A percentile compares a stretch with the other conserved stretches of the same genome.
Conservation (phyloP, 2,888 invertebrate genomes). For the Ornithoptera priamus region DNA sequence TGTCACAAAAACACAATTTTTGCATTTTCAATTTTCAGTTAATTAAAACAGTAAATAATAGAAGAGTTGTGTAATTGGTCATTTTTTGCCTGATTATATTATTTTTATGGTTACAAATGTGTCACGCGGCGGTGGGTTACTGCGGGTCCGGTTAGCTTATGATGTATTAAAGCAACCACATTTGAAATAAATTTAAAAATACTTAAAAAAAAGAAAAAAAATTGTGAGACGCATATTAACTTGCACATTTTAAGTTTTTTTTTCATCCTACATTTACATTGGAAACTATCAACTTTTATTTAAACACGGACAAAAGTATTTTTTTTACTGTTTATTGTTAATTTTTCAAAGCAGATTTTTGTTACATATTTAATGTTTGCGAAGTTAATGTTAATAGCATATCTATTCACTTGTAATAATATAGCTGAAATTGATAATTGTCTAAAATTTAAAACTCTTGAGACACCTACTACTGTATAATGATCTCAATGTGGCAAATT, state of each 20-base stretch:
- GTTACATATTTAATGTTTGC: background rate
- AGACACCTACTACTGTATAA: background rate
- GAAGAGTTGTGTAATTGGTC: slow-evolving; percentile 63
- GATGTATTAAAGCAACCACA: background rate
- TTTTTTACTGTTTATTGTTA: background rate
- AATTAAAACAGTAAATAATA: slow-evolving; percentile 59
- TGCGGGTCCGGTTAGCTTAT: slow-evolving; percentile 42
- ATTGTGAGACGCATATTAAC: background rate
- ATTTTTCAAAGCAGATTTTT: background rate
- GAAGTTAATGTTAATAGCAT: background rate
- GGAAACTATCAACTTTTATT: background rate
- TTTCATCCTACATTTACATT: background rate
- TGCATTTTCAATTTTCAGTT: slow-evolving; percentile 65
- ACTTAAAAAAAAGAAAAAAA: background rate
- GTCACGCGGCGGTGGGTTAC: slow-evolving; percentile 62
- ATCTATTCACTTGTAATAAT: background rate
- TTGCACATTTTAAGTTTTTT: background rate
- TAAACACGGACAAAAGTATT: background rate
- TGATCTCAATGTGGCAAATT: background rate
- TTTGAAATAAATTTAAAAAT: background rate
- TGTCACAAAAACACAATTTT: slow-evolving; percentile 75
- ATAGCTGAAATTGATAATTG: background rate
- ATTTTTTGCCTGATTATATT: slow-evolving; percentile 60
- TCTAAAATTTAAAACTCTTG: background rate
- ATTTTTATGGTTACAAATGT: slow-evolving; percentile 57